Evolutionary conservation across 2,797 vertebrate species (phyloP).

Genomic region (Eulemur coronatus): DNA sequence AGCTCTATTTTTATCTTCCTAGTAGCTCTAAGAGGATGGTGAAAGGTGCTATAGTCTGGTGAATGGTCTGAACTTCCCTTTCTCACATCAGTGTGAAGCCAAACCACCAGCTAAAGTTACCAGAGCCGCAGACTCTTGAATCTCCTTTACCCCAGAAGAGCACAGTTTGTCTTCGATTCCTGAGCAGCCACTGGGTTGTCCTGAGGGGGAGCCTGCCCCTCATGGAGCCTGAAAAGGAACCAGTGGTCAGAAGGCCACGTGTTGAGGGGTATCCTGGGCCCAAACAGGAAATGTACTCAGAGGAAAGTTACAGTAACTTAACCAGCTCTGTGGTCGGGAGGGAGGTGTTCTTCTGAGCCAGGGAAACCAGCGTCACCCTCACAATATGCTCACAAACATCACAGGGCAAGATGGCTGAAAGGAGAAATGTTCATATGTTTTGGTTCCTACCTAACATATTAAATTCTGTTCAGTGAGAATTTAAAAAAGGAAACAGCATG

Average conservation of each 20-base stretch:
- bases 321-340: conserved; percentile 45
- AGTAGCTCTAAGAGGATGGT: not conserved
- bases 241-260: not conserved
- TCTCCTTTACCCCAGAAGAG: not conserved
- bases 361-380: not conserved
- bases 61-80: not conserved
- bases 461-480: conserved; percentile 47
- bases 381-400: not conserved
- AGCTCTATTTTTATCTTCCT: not conserved
- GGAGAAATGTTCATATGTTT: conserved; percentile 49
- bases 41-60: not conserved
- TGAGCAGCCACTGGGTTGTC: not conserved
- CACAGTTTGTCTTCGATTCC: not conserved
- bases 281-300: conserved; percentile 37
- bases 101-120: not conserved
- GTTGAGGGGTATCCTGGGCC: not conserved
- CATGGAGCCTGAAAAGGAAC: not conserved
- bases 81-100: not conserved
- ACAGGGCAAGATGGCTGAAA: not conserved
- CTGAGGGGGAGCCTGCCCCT: not conserved
- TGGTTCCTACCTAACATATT: not conserved
- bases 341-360: not conserved
- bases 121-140: not conserved
- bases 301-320: conserved; percentile 52
- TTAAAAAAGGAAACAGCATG: conserved; percentile 17